Conservation (phyloP, 2,888 invertebrate species). For the Phytoseiulus persimilis region DNA sequence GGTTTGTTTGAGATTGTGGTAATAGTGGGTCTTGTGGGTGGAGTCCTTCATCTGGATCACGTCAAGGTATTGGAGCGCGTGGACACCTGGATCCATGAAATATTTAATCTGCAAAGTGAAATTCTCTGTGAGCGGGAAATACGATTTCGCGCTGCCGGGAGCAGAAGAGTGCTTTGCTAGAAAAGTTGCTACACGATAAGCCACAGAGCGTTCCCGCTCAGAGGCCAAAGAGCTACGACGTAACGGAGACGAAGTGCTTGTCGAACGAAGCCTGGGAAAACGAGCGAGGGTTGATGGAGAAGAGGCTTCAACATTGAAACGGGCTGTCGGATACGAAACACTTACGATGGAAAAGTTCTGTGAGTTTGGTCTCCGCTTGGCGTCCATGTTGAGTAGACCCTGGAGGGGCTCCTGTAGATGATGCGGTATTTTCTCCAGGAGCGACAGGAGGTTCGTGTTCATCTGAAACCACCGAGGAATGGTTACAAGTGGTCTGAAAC, state of each 20-base stretch:
- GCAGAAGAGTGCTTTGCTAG: neutral
- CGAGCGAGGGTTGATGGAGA: neutral
- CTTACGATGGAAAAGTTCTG: conserved; percentile 81
- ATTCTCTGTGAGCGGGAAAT: neutral
- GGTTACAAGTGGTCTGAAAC: neutral
- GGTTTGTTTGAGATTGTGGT: conserved; percentile 73
- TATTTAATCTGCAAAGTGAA: conserved; percentile 51
- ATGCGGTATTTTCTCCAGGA: conserved; percentile 69
- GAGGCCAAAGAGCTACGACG: neutral
- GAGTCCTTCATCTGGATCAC: conserved; percentile 84
- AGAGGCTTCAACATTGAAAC: neutral
- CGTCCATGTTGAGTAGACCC: conserved; percentile 70
- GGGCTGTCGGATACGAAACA: conserved; percentile 22
- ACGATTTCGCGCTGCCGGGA: neutral
- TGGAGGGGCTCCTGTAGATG: conserved; percentile 76
- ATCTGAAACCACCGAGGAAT: conserved; percentile 58
- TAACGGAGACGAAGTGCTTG: neutral
- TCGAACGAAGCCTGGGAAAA: neutral
- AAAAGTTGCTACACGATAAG: neutral
- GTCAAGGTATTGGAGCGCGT: conserved; percentile 84
- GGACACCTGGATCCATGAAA: conserved; percentile 75
- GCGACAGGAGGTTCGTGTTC: conserved; percentile 68
- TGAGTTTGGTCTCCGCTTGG: conserved; percentile 76
- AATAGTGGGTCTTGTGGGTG: conserved; percentile 77
- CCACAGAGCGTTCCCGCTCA: neutral